Evolutionary conservation across 2,888 invertebrate species (phyloP), one percentile per base, ranked within the genome.

Genomic region (Tetheella fluctuosa): DNA sequence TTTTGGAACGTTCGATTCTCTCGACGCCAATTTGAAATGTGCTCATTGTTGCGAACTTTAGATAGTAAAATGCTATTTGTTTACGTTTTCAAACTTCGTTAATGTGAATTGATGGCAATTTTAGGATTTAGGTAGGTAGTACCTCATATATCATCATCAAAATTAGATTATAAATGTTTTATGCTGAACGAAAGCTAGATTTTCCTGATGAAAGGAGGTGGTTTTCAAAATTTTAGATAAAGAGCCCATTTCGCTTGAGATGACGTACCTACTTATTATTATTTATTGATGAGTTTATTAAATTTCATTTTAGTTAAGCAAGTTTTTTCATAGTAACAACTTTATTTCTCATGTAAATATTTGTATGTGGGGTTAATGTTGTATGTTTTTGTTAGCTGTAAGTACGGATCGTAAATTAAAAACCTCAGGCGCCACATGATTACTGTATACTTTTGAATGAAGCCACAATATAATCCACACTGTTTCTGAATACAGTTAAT

Each of bases 1-100:
- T 80, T 81, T 80, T 60, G 67, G 69, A 69, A 67, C 68, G 68
- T 76, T 78, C 76, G 70, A 78, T 77, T 73, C 66, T 64, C 58
- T 64, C 61, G 55, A 28, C 60, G 67, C 64, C 68, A 68, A 71
- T 77, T 69, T 68, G 59, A 65, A 69, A 62, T 61, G 57, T 62
- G 69, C 64, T 67, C 64, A 62, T 59, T 59, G 30, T 20, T 25
- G 52, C 12, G 54, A 64, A 59, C 61, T 65, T 54, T 12, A n/a
- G 61, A 58, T 53, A 59, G 59, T 37, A 52, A 60, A 61, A 60
- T 25, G 54, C 60, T 59, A 57, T 59, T 63, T 13, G 13, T 53
- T 52, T 58, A 42, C 34, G 56, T 61, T 34, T 34, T 13, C 13
- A 13, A 13, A 34, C 13, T 7, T n/a, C 0, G 52, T 56, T 58